Percentiles rank a stretch among this genome's conserved stretches.
Evolutionary conservation across 2,888 invertebrate species (phyloP).

Genomic region (Microdon myrmicae): DNA sequence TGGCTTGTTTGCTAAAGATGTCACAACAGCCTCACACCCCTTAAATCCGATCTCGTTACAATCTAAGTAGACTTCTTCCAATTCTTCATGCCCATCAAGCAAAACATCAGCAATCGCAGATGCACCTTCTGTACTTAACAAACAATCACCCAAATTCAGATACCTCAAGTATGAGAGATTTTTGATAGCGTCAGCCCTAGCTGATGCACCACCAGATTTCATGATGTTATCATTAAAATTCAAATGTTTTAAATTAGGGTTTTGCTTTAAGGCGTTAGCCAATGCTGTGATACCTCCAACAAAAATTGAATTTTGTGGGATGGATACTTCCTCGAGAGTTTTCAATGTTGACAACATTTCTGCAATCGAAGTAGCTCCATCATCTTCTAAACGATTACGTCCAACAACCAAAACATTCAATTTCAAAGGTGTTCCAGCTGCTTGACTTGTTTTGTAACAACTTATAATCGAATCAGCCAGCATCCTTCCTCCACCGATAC

Average conservation of each 20-base stretch:
- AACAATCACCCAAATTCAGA: constrained; percentile 84
- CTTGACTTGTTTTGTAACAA: constrained; percentile 74
- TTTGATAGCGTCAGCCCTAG: constrained; percentile 77
- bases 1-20: constrained; percentile 71
- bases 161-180: constrained; percentile 69
- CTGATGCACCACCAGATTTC: constrained; percentile 78
- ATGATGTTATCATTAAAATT: constrained; percentile 97
- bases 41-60: constrained; percentile 84
- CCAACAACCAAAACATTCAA: constrained; percentile 91
- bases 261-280: constrained; percentile 78
- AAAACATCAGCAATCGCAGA: constrained; percentile 77
- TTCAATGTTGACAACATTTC: constrained; percentile 84
- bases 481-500: constrained; percentile 87
- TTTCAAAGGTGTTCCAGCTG: constrained; percentile 75
- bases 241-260: constrained; percentile 77
- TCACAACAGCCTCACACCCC: constrained; percentile 74
- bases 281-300: constrained; percentile 84
- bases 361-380: constrained; percentile 87
- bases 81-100: constrained; percentile 67
- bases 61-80: constrained; percentile 74
- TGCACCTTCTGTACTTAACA: constrained; percentile 80
- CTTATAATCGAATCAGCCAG: constrained; percentile 80
- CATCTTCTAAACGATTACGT: constrained; percentile 93
- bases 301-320: constrained; percentile 98
- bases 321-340: constrained; percentile 86